A percentile compares a stretch with the other conserved stretches of the same genome.
phyloP scores from a whole-genome alignment of 2,797 vertebrate species.

The Clarias laeviceps region DNA sequence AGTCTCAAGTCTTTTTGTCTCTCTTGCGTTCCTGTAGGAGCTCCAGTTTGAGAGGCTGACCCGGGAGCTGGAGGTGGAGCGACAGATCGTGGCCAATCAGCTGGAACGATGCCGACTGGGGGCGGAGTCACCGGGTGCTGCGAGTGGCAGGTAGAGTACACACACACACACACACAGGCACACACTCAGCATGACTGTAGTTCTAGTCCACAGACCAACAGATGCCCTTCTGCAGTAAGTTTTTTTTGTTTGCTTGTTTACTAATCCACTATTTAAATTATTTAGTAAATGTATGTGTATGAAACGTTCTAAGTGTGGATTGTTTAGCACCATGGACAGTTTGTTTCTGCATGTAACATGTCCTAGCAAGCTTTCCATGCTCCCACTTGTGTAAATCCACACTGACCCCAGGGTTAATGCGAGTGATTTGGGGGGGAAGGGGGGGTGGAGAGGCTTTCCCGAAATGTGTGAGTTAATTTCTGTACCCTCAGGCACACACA shows the following conservation, averaged over 20 bases:
- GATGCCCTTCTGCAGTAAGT: constrained; percentile 24
- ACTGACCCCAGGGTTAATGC: not conserved
- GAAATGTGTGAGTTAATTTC: constrained; percentile 1
- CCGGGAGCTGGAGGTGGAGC: constrained; percentile 98
- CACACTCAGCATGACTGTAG: constrained; percentile 36
- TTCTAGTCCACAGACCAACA: constrained; percentile 22
- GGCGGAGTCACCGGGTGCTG: constrained; percentile 92
- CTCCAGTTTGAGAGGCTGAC: constrained; percentile 99
- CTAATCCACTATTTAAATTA: not conserved
- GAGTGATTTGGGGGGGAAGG: constrained; percentile 13
- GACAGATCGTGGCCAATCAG: constrained; percentile 88
- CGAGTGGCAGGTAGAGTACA: constrained; percentile 92
- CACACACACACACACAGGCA: constrained; percentile 21
- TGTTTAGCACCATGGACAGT: not conserved
- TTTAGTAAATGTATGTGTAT: not conserved
- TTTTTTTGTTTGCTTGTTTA: not conserved
- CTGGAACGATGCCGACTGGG: constrained; percentile 98
- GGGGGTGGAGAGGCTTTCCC: not conserved
- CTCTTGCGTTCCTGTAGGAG: constrained; percentile 59
- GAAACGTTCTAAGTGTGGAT: not conserved
- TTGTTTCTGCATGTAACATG: not conserved
- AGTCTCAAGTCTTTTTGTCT: not conserved
- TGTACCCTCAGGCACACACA: not conserved
- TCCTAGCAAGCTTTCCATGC: not conserved
- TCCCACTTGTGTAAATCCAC: not conserved